Conservation (phyloP, 2,113 vertebrate species). For the Micromys minutus region DNA sequence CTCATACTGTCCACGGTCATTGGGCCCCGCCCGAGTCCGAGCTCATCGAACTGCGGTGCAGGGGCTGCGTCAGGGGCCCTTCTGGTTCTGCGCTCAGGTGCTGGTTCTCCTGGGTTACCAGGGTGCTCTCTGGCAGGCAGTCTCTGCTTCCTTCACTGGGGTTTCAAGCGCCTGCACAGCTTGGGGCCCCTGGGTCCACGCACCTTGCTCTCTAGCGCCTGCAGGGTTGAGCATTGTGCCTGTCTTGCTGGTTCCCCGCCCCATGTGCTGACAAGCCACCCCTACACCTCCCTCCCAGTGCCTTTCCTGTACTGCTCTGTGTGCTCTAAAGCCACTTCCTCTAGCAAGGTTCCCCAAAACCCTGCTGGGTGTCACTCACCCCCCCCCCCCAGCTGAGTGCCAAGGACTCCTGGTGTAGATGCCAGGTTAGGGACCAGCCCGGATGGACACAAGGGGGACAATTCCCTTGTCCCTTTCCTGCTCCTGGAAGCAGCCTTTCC, state of each 20-base stretch:
- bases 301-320: slow-evolving; percentile 87
- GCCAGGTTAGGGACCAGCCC: neutral
- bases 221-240: slow-evolving; percentile 54
- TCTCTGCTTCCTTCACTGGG: neutral
- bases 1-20: slow-evolving; percentile 92
- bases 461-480: no score
- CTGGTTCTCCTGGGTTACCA: neutral
- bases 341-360: slow-evolving; percentile 82
- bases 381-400: neutral
- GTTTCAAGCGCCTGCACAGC: slow-evolving; percentile 40
- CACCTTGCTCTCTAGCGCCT: slow-evolving; percentile 63
- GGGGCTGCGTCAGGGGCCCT: neutral
- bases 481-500: neutral
- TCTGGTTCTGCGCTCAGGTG: slow-evolving; percentile 11
- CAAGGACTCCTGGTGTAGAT: neutral
- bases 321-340: slow-evolving; percentile 90
- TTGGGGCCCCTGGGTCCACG: slow-evolving; percentile 7
- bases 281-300: slow-evolving; percentile 75
- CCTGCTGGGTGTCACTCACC: neutral
- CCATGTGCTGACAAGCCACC: slow-evolving; percentile 50
- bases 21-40: neutral
- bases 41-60: neutral
- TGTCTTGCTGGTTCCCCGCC: neutral
- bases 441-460: neutral
- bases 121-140: neutral